Evolutionary conservation across 2,113 vertebrate species (phyloP).

Genomic region (Balaenoptera acutorostrata): DNA sequence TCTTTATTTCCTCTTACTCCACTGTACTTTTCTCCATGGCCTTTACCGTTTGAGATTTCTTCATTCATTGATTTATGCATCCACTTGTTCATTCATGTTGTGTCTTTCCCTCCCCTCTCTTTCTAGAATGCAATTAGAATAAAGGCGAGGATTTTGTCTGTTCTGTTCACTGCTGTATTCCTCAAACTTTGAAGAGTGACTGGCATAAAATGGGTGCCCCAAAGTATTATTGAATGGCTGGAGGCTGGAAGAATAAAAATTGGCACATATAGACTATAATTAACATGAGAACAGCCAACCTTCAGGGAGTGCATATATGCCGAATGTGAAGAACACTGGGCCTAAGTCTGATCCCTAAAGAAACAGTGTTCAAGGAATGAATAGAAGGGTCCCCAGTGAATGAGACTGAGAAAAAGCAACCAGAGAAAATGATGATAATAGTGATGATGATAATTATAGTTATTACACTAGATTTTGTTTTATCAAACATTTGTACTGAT

Average conservation of each 20-base stretch:
- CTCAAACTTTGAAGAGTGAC: neutral
- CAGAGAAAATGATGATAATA: neutral
- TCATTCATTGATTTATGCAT: neutral
- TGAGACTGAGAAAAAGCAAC: neutral
- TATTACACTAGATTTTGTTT: neutral
- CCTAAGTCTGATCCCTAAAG: neutral
- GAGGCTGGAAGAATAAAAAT: neutral
- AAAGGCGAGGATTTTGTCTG: neutral
- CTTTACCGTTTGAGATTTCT: neutral
- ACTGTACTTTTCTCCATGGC: neutral
- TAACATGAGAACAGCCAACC: neutral
- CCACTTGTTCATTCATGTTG: neutral
- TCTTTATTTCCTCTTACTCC: neutral
- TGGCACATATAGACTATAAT: neutral
- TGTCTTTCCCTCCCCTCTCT: neutral
- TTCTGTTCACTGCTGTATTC: neutral
- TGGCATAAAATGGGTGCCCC: neutral
- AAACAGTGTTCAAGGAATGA: neutral
- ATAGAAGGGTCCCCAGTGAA: no score
- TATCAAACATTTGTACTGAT: neutral
- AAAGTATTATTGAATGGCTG: neutral
- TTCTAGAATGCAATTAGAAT: neutral
- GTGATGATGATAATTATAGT: neutral
- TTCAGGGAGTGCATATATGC: neutral
- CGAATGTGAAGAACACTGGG: neutral